A percentile compares a stretch with the other conserved stretches of the same genome.
phyloP scores from a whole-genome alignment of 2,888 invertebrate genomes.

The Macrosoma leucophasiata region DNA sequence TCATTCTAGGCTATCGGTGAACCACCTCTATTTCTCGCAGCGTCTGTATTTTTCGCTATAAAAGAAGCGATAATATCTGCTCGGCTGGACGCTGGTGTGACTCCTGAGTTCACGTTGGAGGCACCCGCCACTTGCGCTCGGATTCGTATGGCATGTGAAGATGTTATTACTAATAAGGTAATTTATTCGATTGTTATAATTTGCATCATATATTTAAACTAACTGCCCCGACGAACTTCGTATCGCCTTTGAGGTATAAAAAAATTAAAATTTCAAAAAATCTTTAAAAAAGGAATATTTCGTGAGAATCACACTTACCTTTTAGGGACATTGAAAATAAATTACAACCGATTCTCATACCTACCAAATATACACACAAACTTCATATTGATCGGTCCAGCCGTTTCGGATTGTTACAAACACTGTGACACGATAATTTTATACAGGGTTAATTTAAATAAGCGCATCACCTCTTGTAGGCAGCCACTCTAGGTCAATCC shows the following conservation, averaged over 20 bases:
- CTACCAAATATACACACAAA: too few relatives aligned
- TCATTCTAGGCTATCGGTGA: slow-evolving; percentile 91
- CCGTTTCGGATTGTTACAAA: too few relatives aligned
- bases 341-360: too few relatives aligned
- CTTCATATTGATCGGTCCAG: too few relatives aligned
- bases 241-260: too few relatives aligned
- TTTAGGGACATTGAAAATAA: too few relatives aligned
- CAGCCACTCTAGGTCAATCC: too few relatives aligned
- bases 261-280: background rate
- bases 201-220: background rate
- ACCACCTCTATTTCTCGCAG: slow-evolving; percentile 92
- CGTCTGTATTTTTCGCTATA: slow-evolving; percentile 91
- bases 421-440: too few relatives aligned
- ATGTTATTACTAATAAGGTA: slow-evolving; percentile 86
- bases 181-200: background rate
- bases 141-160: slow-evolving; percentile 92
- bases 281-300: slow-evolving; percentile 1
- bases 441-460: too few relatives aligned
- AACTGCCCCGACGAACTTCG: too few relatives aligned
- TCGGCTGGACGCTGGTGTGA: slow-evolving; percentile 79
- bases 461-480: too few relatives aligned
- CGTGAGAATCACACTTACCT: too few relatives aligned
- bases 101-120: slow-evolving; percentile 78
- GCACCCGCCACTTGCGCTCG: slow-evolving; percentile 92
- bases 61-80: slow-evolving; percentile 89